phyloP scores from a whole-genome alignment of 2,888 invertebrate species.

The Diplazon laetatorius region DNA sequence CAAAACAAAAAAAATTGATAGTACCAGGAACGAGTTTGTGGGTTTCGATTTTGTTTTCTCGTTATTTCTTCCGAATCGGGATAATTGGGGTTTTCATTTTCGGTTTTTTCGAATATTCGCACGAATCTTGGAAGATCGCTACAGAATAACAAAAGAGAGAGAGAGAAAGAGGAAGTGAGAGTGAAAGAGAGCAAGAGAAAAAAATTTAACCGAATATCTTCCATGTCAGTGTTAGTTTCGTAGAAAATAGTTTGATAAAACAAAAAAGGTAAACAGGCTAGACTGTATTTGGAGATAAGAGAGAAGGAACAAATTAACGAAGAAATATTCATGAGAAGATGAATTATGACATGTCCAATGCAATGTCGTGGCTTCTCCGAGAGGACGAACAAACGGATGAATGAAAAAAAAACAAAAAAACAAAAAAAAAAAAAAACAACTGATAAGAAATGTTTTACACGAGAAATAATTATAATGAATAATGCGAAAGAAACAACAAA shows the following conservation, averaged over 20 bases:
- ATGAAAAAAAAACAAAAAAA: conserved; percentile 63
- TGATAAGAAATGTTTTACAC: conserved; percentile 68
- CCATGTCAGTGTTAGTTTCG: conserved; percentile 65
- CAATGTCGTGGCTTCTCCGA: conserved; percentile 68
- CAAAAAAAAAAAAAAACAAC: no score
- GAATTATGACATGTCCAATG: conserved; percentile 61
- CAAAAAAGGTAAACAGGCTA: conserved; percentile 49
- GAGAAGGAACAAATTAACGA: conserved; percentile 43
- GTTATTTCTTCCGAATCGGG: no score
- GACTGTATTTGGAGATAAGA: conserved; percentile 25
- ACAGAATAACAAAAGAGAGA: no score
- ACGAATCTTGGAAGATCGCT: no score
- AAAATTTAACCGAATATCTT: conserved; percentile 70
- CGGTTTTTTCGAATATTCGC: conserved; percentile 14
- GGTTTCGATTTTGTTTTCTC: no score
- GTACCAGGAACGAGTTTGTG: conserved; percentile 20
- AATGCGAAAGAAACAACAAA: conserved; percentile 42
- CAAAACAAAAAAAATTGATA: conserved; percentile 29
- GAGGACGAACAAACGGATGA: conserved; percentile 42
- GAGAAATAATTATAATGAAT: conserved; percentile 64
- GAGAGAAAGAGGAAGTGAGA: conserved; percentile 54
- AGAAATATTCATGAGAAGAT: conserved; percentile 36
- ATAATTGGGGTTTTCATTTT: background rate
- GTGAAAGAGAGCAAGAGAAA: conserved; percentile 64
- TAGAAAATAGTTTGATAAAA: conserved; percentile 60